Conservation (phyloP, 1,140 invertebrate species). For the Habropoda laboriosa region DNA sequence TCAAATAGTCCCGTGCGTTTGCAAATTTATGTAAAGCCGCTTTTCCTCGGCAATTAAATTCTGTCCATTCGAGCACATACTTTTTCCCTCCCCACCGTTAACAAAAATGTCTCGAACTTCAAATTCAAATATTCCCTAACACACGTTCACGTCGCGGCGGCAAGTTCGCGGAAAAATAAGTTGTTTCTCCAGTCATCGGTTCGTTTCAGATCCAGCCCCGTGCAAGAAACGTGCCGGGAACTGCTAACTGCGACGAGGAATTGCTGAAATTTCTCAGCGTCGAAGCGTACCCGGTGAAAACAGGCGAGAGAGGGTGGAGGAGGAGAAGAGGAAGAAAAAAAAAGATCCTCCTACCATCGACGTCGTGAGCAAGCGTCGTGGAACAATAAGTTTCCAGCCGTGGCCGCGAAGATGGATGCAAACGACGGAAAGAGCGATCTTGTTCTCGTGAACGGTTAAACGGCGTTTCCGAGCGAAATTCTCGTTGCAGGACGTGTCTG, state of each 20-base stretch:
- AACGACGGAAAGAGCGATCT: constrained; percentile 39
- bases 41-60: no score
- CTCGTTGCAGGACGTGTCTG: background rate
- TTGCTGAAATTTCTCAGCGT: constrained; percentile 41
- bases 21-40: no score
- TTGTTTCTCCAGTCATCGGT: constrained; percentile 42
- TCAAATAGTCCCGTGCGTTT: no score
- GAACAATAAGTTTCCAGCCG: constrained; percentile 23
- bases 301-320: no score
- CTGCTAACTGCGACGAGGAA: constrained; percentile 10
- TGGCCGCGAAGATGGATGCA: constrained; percentile 40
- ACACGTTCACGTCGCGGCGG: background rate
- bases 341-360: constrained; percentile 9
- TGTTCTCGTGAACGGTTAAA: background rate
- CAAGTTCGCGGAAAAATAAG: constrained; percentile 9
- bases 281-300: background rate
- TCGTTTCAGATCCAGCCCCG: constrained; percentile 8
- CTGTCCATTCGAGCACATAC: no score
- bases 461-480: background rate
- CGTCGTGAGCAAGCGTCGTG: constrained; percentile 5
- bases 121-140: background rate
- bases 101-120: background rate
- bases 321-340: no score
- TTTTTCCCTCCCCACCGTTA: background rate
- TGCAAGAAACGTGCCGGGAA: constrained; percentile 7